Evolutionary conservation across 1,140 invertebrate species (phyloP).

Genomic region (Drosophila melanogaster): Release_6_plus_ISO1_MT NT_033777.3:17521501-17522000

Average conservation of each 20-base stretch:
- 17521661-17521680: conserved; percentile 6
- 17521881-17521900: conserved; percentile 73
- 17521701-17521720: conserved; percentile 59
- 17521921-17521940: conserved; percentile 44
- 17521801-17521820: conserved; percentile 43
- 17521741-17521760: conserved; percentile 74
- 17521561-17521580: conserved; percentile 29
- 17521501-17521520: background rate
- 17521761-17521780: conserved; percentile 75
- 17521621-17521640: conserved; percentile 69
- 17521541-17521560: conserved; percentile 60
- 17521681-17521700: conserved; percentile 14
- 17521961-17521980: background rate
- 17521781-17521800: conserved; percentile 73
- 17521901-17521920: conserved; percentile 65
- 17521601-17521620: conserved; percentile 71
- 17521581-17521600: conserved; percentile 66
- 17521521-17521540: conserved; percentile 52
- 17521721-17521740: conserved; percentile 71
- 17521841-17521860: conserved; percentile 37
- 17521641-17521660: conserved; percentile 35
- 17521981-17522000: background rate
- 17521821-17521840: conserved; percentile 25
- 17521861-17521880: conserved; percentile 54
- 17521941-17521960: conserved; percentile 6